Evolutionary conservation across 2,888 invertebrate genomes (phyloP).

Genomic region (Hemaris fuciformis): DNA sequence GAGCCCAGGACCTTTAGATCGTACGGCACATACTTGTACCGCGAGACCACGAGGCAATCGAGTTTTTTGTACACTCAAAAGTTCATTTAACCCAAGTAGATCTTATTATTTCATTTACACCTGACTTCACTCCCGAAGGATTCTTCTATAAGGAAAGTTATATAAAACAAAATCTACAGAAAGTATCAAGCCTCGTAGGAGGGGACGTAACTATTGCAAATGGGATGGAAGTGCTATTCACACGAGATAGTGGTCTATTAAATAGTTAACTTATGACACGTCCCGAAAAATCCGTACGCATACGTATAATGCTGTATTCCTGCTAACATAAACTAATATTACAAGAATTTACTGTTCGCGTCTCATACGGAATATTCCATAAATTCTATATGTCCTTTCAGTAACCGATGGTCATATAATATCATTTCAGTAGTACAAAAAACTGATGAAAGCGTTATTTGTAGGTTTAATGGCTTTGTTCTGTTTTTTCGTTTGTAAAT

Average conservation of each 20-base stretch:
- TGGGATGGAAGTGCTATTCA: conserved; percentile 7
- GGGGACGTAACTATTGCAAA: conserved; percentile 1
- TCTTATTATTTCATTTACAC: background rate
- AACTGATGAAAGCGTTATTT: background rate
- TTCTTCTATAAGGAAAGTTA: background rate
- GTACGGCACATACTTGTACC: too few relatives aligned
- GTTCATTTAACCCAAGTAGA: too few relatives aligned
- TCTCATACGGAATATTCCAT: background rate
- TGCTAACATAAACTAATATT: conserved; percentile 10
- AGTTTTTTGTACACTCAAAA: too few relatives aligned
- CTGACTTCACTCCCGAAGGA: background rate
- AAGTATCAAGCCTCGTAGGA: background rate
- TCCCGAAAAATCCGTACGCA: background rate
- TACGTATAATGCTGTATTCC: background rate
- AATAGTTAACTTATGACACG: conserved; percentile 9
- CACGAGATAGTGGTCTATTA: conserved; percentile 8
- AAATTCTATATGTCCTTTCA: background rate
- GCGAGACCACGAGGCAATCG: too few relatives aligned
- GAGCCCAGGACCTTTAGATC: too few relatives aligned
- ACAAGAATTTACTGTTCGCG: conserved; percentile 1
- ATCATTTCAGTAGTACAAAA: background rate
- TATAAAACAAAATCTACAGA: background rate
- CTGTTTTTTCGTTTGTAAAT: conserved; percentile 4
- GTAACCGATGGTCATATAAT: background rate
- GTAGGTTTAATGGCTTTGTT: background rate